A percentile compares a stretch with the other conserved stretches of the same genome.
Evolutionary conservation across 2,797 vertebrate species (phyloP).

Genomic region (Margarornis squamiger): DNA sequence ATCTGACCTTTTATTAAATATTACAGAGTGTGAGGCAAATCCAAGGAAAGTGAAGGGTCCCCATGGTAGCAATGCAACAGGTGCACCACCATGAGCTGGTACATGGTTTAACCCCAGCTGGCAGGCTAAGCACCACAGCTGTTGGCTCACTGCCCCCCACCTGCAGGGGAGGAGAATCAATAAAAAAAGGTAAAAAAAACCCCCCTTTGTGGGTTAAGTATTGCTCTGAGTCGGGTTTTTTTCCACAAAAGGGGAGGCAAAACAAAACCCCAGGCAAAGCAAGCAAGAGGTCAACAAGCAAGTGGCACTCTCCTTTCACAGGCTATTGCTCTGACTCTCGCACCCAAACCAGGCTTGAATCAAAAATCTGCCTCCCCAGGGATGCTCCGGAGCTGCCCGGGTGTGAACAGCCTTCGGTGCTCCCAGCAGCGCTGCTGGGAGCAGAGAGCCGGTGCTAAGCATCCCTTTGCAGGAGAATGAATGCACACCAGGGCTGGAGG

Average conservation of each 20-base stretch:
- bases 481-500: accelerated
- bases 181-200: not conserved
- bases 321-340: not conserved
- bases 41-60: not conserved
- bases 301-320: accelerated
- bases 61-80: not conserved
- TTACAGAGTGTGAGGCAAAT: not conserved
- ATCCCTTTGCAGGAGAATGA: too few species aligned
- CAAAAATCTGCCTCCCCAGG: not conserved
- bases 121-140: not conserved
- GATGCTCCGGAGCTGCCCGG: not conserved
- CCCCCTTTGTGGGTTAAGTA: accelerated
- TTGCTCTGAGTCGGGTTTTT: not conserved
- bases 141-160: not conserved
- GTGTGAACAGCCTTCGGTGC: not conserved
- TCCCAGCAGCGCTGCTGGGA: not conserved
- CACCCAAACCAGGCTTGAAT: not conserved
- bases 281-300: not conserved
- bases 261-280: not conserved
- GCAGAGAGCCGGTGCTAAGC: too few species aligned
- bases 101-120: not conserved
- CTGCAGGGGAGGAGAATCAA: not conserved
- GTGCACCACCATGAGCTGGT: not conserved
- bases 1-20: not conserved
- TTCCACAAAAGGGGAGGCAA: not conserved